A percentile compares a stretch with the other conserved stretches of the same genome.
phyloP scores from a whole-genome alignment of 2,113 vertebrate species.

The Pelecanus crispus region DNA sequence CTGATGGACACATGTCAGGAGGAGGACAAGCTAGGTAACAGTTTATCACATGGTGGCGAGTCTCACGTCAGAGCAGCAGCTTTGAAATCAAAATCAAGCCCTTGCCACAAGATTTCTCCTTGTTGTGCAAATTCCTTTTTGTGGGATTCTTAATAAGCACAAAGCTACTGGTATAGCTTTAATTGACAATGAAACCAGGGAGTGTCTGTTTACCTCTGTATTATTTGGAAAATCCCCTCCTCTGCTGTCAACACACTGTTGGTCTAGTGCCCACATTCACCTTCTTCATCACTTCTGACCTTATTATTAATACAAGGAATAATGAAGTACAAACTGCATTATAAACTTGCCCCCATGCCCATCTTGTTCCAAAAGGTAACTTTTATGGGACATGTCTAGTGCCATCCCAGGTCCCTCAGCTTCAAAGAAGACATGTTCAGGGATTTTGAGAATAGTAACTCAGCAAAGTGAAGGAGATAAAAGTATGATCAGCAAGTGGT shows the following conservation, averaged over 20 bases:
- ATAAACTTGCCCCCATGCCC: neutral
- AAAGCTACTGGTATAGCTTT: neutral
- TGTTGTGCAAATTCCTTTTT: neutral
- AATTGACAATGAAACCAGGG: neutral
- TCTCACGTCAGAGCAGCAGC: neutral
- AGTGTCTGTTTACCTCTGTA: neutral
- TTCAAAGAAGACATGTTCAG: neutral
- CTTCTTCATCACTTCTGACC: neutral
- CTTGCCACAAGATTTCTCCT: neutral
- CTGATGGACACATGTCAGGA: neutral
- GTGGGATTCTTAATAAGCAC: neutral
- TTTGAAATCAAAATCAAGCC: neutral
- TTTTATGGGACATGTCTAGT: neutral
- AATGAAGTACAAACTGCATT: neutral
- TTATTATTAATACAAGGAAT: neutral
- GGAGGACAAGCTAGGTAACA: neutral
- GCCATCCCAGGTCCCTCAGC: neutral
- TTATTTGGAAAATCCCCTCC: constrained; percentile 28
- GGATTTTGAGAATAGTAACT: neutral
- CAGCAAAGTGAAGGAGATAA: neutral
- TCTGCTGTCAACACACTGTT: neutral
- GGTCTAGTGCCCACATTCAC: neutral
- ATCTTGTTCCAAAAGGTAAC: neutral
- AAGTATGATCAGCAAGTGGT: neutral
- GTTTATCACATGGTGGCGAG: neutral